Conservation (phyloP, 2,797 vertebrate species). For the Decapterus maruadsi region DNA sequence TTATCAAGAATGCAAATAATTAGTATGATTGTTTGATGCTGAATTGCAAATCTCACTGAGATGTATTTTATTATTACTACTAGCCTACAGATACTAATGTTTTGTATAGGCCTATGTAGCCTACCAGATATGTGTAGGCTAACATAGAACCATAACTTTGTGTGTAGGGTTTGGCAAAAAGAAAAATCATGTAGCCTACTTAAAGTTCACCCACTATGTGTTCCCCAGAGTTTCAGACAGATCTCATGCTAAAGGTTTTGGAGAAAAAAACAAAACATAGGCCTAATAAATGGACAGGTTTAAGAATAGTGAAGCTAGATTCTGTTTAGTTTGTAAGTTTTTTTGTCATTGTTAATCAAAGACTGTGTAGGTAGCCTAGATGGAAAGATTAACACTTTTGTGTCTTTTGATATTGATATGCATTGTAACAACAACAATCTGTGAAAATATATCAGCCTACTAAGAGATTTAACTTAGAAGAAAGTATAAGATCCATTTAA, state of each 20-base stretch:
- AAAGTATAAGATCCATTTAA: background rate
- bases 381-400: no score
- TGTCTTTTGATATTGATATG: background rate
- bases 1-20: background rate
- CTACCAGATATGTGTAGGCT: no score
- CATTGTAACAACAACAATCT: background rate
- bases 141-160: background rate
- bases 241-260: background rate
- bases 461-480: background rate
- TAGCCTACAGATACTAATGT: no score
- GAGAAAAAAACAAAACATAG: no score
- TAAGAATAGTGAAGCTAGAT: background rate
- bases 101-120: no score
- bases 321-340: background rate
- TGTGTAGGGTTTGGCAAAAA: background rate
- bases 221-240: background rate
- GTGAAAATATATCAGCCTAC: background rate
- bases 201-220: background rate
- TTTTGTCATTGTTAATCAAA: background rate
- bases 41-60: background rate
- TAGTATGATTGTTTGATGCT: background rate
- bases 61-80: background rate
- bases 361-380: background rate
- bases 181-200: background rate
- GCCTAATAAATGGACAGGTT: background rate